Base-by-base conservation (phyloP, 1,140 invertebrate genomes). In the Eriosoma lanigerum region DNA sequence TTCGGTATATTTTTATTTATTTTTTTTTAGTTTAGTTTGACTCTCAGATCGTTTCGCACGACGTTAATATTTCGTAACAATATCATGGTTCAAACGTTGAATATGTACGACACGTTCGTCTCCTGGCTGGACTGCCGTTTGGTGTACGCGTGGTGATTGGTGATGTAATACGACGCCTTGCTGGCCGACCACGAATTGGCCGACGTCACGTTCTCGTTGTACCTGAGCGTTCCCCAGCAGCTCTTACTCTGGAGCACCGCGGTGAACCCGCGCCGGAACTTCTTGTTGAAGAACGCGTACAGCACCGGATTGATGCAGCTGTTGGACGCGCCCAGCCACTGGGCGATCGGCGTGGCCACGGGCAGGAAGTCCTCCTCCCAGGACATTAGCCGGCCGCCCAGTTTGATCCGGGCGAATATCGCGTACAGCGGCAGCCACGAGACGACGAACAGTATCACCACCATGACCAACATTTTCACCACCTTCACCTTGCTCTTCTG, bases 261-360 rank as follows among this genome's bases (percentile, higher is more conserved):
- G 4, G 93, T 90, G 86, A 98, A 98, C 2, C 96, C 96, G 56
- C 93, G 91, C 1, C 96, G 89, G 85, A 96, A 98, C 85, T 98
- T 98, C 83, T 97, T 96, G 86, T 97, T 98, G 87, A 98, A 97
- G 86, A 96, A 97, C 0, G 96, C 96, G 86, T 98, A 98, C n/a
- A 99, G 89, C 60, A 98, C 92, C 0, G 97, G 97, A 87, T 99
- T 99, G 83, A 99, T 96, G 88, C 96, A 98, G 44, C 95, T 96
- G 86, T 98, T 98, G 24, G 96, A 95, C 0, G 95, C 91, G 0
- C 96, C 97, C 3, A 98, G 88, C 96, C 97, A 98, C 86, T 98
- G 96, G 0, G 96, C 96, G 44, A 98, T 90, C 0, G 96, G 96
- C 17, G 93, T 92, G 0, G 93, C 91, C 2, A 95, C 90, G 17